Conservation (phyloP, 2,797 vertebrate species). For the Chaenodraco wilsoni region DNA sequence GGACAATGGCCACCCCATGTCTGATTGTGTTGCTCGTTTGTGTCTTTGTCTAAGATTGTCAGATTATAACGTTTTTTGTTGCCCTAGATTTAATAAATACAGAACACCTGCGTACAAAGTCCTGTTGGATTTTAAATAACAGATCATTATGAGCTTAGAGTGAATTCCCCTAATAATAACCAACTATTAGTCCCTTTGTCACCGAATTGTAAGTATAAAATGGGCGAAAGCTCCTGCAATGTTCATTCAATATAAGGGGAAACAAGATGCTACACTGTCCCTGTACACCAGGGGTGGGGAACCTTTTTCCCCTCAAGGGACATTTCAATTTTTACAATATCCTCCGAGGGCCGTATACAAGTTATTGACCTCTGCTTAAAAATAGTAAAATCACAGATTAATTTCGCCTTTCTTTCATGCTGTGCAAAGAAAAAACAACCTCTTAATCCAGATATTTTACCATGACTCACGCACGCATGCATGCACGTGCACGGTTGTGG, state of each 20-base stretch:
- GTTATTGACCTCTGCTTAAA: too few species aligned
- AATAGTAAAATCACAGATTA: too few species aligned
- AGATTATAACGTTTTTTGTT: not conserved
- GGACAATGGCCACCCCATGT: conserved; percentile 5
- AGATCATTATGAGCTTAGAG: not conserved
- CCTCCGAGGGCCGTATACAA: too few species aligned
- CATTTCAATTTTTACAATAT: too few species aligned
- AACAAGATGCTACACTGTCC: not conserved
- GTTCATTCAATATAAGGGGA: not conserved
- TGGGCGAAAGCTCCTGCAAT: not conserved
- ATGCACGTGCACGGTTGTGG: too few species aligned
- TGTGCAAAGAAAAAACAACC: too few species aligned
- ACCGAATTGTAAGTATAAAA: not conserved
- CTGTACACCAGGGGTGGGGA: too few species aligned
- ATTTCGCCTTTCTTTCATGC: too few species aligned
- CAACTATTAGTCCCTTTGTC: not conserved
- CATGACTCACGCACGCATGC: too few species aligned
- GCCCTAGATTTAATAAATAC: not conserved
- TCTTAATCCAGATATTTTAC: too few species aligned
- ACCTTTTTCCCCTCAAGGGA: too few species aligned
- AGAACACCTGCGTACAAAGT: not conserved
- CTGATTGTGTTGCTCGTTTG: conserved; percentile 30
- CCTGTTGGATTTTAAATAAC: not conserved
- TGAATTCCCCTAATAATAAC: not conserved
- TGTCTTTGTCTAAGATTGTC: conserved; percentile 36